Conservation (phyloP, 2,888 invertebrate genomes). For the Magallana nippona region DNA sequence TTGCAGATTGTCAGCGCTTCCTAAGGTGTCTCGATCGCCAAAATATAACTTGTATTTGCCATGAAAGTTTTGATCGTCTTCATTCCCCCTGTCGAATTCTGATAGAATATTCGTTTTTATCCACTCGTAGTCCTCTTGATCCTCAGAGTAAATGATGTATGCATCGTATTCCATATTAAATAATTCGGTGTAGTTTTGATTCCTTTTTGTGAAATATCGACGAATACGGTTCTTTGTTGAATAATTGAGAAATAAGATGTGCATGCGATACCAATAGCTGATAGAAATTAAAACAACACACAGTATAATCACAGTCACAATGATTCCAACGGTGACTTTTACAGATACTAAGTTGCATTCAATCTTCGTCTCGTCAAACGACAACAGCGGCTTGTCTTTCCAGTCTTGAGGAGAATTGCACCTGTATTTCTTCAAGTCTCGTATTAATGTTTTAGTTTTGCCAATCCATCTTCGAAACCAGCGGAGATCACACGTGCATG, state of each 20-base stretch:
- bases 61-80: conserved; percentile 49
- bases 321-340: neutral
- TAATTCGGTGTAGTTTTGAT: neutral
- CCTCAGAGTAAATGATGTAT: conserved; percentile 56
- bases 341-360: neutral
- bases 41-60: conserved; percentile 63
- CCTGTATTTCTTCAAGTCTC: conserved; percentile 50
- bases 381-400: conserved; percentile 59
- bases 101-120: conserved; percentile 59
- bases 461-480: conserved; percentile 95
- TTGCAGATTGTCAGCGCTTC: conserved; percentile 47
- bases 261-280: neutral
- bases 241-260: neutral
- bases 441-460: conserved; percentile 84
- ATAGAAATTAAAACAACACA: too few relatives aligned
- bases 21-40: conserved; percentile 50
- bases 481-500: conserved; percentile 93
- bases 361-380: conserved; percentile 50
- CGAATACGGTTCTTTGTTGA: neutral
- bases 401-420: conserved; percentile 65
- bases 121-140: conserved; percentile 62
- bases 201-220: neutral
- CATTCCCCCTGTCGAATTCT: conserved; percentile 57
- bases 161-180: conserved; percentile 49
- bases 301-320: neutral